Evolutionary conservation across 2,113 vertebrate genomes (phyloP).

Genomic region (Genyomyrus donnyi): DNA sequence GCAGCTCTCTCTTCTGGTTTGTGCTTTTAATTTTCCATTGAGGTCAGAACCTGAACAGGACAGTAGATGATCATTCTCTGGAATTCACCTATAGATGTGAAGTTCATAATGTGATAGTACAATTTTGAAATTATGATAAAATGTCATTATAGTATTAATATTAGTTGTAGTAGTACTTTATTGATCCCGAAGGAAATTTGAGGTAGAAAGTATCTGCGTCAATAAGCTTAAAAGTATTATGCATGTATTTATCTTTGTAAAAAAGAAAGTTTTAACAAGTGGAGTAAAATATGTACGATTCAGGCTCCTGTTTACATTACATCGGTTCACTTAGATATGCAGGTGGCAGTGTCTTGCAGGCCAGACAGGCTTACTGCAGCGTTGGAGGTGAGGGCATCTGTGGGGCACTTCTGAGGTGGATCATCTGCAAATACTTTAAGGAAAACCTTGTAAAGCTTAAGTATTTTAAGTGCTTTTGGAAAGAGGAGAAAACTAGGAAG

Average conservation of each 20-base stretch:
- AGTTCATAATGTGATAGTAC: not conserved
- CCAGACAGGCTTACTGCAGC: not conserved
- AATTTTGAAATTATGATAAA: not conserved
- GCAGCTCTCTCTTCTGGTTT: not conserved
- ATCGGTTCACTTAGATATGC: not conserved
- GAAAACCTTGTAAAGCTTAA: not conserved
- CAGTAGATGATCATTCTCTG: not conserved
- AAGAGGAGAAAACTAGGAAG: not conserved
- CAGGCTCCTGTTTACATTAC: not conserved
- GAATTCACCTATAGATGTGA: not conserved
- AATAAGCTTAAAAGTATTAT: not conserved
- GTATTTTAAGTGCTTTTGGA: not conserved
- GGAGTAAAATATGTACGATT: not conserved
- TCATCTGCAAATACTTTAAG: not conserved
- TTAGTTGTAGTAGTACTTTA: too few relatives aligned
- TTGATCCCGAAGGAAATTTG: not conserved
- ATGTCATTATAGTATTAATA: not conserved
- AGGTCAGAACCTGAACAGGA: not conserved
- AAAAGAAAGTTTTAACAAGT: not conserved
- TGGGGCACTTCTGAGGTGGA: not conserved
- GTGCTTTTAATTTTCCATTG: not conserved
- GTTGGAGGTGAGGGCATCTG: not conserved
- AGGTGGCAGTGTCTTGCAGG: not conserved
- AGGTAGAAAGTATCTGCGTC: not conserved
- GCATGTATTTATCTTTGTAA: not conserved